Conservation (phyloP, 2,888 invertebrate species). For the Stenodema calcarata region DNA sequence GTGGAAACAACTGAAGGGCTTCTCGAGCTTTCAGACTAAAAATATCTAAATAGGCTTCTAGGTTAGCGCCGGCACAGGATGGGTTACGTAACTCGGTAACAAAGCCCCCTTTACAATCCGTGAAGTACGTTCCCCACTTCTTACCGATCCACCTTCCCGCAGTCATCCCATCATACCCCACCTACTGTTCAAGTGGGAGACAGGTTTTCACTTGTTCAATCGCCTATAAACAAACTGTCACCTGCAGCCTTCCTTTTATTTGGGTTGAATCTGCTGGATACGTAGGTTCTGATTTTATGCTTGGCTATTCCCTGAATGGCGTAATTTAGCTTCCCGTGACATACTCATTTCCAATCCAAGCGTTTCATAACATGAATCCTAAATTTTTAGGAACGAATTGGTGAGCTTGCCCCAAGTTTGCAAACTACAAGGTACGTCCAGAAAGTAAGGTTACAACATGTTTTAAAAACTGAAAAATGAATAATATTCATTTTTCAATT, state of each 20-base stretch:
- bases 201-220: not conserved
- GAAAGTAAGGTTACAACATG: too few species aligned
- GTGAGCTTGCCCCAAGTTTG: too few species aligned
- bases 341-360: too few species aligned
- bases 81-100: not conserved
- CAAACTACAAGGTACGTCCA: too few species aligned
- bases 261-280: not conserved
- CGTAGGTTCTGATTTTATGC: not conserved
- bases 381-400: too few species aligned
- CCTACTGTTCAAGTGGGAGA: not conserved
- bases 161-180: not conserved
- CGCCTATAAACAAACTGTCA: not conserved
- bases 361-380: too few species aligned
- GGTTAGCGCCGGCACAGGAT: not conserved
- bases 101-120: not conserved
- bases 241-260: not conserved
- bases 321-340: not conserved
- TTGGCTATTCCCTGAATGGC: not conserved
- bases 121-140: not conserved
- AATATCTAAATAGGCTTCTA: not conserved
- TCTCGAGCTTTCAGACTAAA: not conserved
- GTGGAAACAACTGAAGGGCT: not conserved
- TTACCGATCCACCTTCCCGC: not conserved
- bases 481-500: too few species aligned
- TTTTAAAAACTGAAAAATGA: too few species aligned